phyloP scores from a whole-genome alignment of 2,113 vertebrate genomes.

The Buteo buteo region DNA sequence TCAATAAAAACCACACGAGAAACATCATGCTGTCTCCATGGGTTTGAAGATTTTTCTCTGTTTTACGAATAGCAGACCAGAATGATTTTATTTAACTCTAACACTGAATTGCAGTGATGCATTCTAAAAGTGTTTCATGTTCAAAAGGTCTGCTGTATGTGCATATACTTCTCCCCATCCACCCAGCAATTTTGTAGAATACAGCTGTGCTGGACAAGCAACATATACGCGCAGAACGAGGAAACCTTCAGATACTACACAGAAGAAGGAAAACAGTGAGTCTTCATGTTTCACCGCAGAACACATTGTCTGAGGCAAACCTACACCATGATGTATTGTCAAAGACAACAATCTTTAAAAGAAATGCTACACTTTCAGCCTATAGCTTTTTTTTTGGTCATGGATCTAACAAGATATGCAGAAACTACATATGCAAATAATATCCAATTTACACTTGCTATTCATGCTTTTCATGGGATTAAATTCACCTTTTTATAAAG shows the following conservation, averaged over 20 bases:
- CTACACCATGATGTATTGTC: accelerated
- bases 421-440: not conserved
- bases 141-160: not conserved
- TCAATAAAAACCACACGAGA: not conserved
- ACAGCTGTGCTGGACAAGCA: not conserved
- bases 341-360: not conserved
- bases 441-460: not conserved
- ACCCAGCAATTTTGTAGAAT: not conserved
- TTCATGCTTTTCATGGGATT: not conserved
- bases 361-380: not conserved
- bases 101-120: not conserved
- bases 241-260: not conserved
- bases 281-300: not conserved
- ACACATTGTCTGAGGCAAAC: not conserved
- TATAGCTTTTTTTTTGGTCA: not conserved
- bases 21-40: not conserved
- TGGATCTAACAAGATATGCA: not conserved
- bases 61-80: not conserved
- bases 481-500: not conserved
- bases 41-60: not conserved
- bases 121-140: not conserved
- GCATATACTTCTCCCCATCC: not conserved
- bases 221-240: not conserved
- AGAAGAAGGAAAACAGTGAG: not conserved
- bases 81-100: not conserved